Evolutionary conservation across 2,113 vertebrate genomes (phyloP).

Genomic region (Albula goreensis): DNA sequence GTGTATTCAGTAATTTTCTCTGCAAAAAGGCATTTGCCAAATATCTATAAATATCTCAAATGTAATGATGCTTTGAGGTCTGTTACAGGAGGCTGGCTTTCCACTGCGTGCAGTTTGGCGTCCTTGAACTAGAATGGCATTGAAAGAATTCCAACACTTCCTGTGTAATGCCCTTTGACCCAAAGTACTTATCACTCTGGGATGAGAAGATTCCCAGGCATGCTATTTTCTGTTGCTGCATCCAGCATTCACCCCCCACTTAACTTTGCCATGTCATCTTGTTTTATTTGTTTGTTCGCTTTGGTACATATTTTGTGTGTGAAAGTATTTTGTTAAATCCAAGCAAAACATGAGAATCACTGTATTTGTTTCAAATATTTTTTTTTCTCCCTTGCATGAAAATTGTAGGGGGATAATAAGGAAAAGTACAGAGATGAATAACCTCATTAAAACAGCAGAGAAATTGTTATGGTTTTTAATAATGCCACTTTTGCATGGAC

Average conservation of each 20-base stretch:
- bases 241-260: neutral
- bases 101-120: neutral
- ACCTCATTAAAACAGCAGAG: neutral
- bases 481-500: neutral
- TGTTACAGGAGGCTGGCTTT: neutral
- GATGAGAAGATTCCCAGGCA: slow-evolving; percentile 50
- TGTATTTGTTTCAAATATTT: neutral
- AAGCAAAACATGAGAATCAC: neutral
- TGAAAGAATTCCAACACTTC: slow-evolving; percentile 63
- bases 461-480: no score
- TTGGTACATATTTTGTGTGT: neutral
- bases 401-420: no score
- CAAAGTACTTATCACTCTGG: slow-evolving; percentile 52
- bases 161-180: slow-evolving; percentile 62
- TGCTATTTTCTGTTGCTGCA: slow-evolving; percentile 16
- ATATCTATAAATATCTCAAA: neutral
- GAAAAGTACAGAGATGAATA: neutral
- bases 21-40: no score
- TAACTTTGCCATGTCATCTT: neutral
- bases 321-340: neutral
- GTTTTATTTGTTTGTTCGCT: neutral
- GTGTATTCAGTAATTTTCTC: no score
- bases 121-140: slow-evolving; percentile 26
- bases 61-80: neutral
- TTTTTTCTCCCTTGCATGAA: neutral